Conservation (phyloP, 2,888 invertebrate genomes). For the Salticus scenicus region DNA sequence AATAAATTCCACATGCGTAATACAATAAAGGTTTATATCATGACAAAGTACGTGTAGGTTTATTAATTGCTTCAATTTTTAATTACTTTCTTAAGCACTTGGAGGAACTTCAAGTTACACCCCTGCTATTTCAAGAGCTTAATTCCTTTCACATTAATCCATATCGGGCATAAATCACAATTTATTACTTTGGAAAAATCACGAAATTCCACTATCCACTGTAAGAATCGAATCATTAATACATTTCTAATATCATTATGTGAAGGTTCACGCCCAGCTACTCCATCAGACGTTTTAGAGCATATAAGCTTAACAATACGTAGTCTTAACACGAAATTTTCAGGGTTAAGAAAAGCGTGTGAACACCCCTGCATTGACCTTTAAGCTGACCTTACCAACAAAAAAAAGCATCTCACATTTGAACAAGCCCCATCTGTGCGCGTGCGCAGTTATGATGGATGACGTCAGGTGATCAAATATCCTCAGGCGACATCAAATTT, state of each 20-base stretch:
- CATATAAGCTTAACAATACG: not conserved
- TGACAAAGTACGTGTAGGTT: too few species aligned
- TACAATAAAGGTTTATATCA: too few species aligned
- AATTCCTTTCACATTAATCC: too few species aligned
- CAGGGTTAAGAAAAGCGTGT: not conserved
- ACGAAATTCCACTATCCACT: not conserved
- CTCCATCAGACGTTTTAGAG: not conserved
- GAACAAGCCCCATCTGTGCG: constrained; percentile 32
- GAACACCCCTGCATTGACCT: not conserved
- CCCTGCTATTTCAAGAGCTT: too few species aligned
- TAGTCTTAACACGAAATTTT: not conserved
- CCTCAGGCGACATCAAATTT: constrained; percentile 21
- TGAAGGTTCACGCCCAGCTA: not conserved
- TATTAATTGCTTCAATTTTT: too few species aligned
- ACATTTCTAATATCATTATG: not conserved
- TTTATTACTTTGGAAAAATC: not conserved
- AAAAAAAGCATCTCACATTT: not conserved
- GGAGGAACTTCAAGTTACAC: too few species aligned
- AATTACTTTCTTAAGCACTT: too few species aligned
- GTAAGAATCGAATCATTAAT: not conserved
- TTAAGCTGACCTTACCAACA: not conserved
- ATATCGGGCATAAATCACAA: too few species aligned
- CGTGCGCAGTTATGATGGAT: constrained; percentile 48
- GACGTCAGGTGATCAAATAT: constrained; percentile 40
- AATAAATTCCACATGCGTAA: too few species aligned